Evolutionary conservation across 2,113 vertebrate species (phyloP), one percentile per base, ranked within the genome.

Genomic region (Myxocyprinus asiaticus): DNA sequence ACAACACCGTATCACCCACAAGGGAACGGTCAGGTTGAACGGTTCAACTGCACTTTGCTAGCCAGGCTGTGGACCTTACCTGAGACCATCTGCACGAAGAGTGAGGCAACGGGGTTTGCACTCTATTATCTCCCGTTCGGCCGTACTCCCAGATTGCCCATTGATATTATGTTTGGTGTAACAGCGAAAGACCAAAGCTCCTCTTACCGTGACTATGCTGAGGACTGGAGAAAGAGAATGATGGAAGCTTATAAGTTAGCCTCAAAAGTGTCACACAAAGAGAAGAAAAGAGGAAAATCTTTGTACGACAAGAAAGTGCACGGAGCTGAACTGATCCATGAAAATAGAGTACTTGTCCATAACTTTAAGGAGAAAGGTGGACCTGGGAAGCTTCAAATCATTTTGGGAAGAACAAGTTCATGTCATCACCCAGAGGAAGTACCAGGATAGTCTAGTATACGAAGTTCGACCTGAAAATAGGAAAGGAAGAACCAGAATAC

Each of bases 351-450:
- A 67, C 44, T 67, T 3, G 65, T 67, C 5, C 2, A 2, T 5
- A 67, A 67, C 44, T 48, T 67, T 5, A 48, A 17, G 1, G 44
- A 48, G 4, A 66, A n/a, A 15, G 14, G 64, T 47, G 14, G 14
- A 67, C 64, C 64, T 3, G 51, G 51, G 11, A 53, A 53, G 14
- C 43, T 66, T 15, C 4, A 48, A 5, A 44, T n/a, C n/a, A 15
- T 48, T 67, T 9, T 67, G 44, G 65, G n/a, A 48, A 67, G 65
- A 67, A 17, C 65, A 48, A 66, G 64, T 66, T 47, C 15, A 66
- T 47, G 64, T 67, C 4, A 1, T 48, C 44, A 17, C 44, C 9
- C 4, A 47, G 44, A 67, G n/a, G n/a, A 67, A 67, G 9, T 67
- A 67, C 45, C 65, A 67, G 65, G 65, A 48, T 48, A 7, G 45